Percentiles rank a stretch among this genome's conserved stretches.
phyloP scores from a whole-genome alignment of 2,113 vertebrate genomes.

The Lontra canadensis region DNA sequence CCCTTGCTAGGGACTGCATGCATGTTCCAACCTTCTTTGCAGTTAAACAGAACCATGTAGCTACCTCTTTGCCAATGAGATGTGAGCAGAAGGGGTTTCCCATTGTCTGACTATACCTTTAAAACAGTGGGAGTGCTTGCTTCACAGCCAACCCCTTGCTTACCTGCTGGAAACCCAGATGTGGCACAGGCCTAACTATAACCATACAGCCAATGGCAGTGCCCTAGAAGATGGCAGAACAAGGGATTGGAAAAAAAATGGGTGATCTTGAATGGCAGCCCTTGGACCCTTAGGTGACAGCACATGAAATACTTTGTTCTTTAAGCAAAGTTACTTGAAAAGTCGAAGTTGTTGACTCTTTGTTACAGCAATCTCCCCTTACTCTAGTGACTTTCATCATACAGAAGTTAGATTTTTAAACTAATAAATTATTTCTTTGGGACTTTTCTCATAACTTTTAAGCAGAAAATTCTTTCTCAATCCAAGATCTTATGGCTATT shows the following conservation, averaged over 20 bases:
- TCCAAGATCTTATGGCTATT: neutral
- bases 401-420: neutral
- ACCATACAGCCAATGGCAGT: neutral
- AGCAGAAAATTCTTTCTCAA: neutral
- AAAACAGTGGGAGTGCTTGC: neutral
- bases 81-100: neutral
- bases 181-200: neutral
- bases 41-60: neutral
- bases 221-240: neutral
- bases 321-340: neutral
- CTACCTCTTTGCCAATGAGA: neutral
- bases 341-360: neutral
- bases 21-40: neutral
- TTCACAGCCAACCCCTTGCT: neutral
- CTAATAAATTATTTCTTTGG: neutral
- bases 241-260: neutral
- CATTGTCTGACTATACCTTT: neutral
- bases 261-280: neutral
- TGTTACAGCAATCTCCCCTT: neutral
- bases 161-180: neutral
- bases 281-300: neutral
- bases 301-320: neutral
- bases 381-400: neutral
- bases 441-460: conserved; percentile 1
- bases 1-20: neutral